Base-by-base conservation (phyloP, 2,113 vertebrate genomes). In the Tachuris rubrigastra region DNA sequence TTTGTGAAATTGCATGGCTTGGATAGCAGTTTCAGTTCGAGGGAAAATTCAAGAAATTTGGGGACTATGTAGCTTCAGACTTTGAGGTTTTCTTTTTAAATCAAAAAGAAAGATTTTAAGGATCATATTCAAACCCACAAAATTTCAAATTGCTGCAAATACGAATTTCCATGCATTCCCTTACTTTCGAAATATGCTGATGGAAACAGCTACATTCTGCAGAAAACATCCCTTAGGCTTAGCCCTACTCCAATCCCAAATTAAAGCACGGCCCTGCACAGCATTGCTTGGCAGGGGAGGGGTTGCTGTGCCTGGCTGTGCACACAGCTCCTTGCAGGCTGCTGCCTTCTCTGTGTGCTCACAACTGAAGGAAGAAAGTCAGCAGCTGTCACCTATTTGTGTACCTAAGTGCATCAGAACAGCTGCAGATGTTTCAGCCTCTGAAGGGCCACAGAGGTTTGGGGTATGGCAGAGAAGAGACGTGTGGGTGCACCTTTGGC, bases 251-350 rank as follows among this genome's bases (percentile, higher is more conserved):
- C 16, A 50, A 2, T 24, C 39, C 66, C 2, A 0, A 66, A 14
- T 59, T 47, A 50, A 46, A 37, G 14, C 39, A 41, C 24, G 21
- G 12, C 50, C 42, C 60, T 47, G n/a, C 41, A 24, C 3, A n/a
- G n/a, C 16, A 2, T 6, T 63, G 18, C 39, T 41, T 56, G 37
- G 24, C 63, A 73, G 44, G 17, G n/a, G 33, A 66, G 46, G 25
- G 20, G 18, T 84, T 50, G 15, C 68, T 0, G 0, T 88, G 37
- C 58, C 62, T 21, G 24, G 18, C 15, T 1, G 2, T 14, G 9
- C 28, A 9, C 1, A 0, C 22, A 39, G 28, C 19, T 60, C 66
- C 16, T 18, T 59, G 17, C 71, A 56, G 44, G 30, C 17, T 27
- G 33, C 17, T 27, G 10, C 44, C 12, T 44, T 7, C 18, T 68